Base-by-base conservation (phyloP, 2,113 vertebrate species). In the Varanus komodoensis region DNA sequence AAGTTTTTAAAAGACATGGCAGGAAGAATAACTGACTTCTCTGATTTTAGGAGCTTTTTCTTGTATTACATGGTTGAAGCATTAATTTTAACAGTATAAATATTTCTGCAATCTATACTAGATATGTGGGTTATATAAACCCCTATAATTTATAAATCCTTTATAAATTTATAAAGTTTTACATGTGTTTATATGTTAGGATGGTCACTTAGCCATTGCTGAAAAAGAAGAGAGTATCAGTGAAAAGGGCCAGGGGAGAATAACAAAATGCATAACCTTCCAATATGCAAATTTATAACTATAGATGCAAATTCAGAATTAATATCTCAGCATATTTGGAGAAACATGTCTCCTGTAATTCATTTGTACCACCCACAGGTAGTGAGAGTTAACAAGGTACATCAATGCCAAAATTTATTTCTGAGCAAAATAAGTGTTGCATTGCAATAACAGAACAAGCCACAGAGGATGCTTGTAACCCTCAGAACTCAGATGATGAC, bases 1-100 rank as follows among this genome's bases (percentile, higher is more conserved):
- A 91, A 82, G 83, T 14, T 27, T 27, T 27, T 82, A 95, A 94
- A 95, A 93, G 32, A 6, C 29, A 81, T 21, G 29, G 27, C 52
- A 80, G 4, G 32, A 4, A 54, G 52, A 80, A 29, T 54, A 80
- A 48, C 54, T 54, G 54, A 25, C 75, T 80, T 32, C 50, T 12
- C 48, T 54, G 50, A 32, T 64, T 80, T 80, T 52, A 80, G 48
- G 29, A 52, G 48, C 29, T 50, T 27, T 50, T 23, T 12, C 48
- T 52, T 80, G 29, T 14, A 54, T 52, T 29, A 54, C 52, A 29
- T 9, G 5, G 25, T 80, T 32, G 50, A 79, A 79, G 23, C 27
- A 29, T 80, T 14, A 80, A 15, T 54, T 80, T 80, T 4, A 50
- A 3, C 6, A 48, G 78, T 52, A 80, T 80, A 80, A 32, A 64